Conservation (phyloP, 1,140 invertebrate species). For the Neomicropteryx cornuta region DNA sequence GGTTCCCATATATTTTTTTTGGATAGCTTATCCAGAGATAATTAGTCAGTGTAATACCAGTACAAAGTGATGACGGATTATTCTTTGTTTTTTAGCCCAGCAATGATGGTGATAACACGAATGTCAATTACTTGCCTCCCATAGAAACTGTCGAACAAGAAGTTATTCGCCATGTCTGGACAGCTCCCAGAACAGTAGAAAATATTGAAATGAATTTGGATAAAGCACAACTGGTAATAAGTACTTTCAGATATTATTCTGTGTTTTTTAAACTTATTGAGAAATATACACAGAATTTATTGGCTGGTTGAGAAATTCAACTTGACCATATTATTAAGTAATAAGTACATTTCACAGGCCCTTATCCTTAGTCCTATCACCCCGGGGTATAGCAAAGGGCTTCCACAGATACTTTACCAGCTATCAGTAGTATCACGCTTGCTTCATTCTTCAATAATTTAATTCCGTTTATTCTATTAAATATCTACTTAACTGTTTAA, state of each 20-base stretch:
- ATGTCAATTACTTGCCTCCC: conserved; percentile 23
- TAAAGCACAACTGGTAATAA: conserved; percentile 29
- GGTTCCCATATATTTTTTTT: conserved; percentile 8
- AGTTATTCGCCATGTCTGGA: conserved; percentile 32
- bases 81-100: not conserved
- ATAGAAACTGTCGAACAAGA: conserved; percentile 32
- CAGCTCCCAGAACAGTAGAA: conserved; percentile 21
- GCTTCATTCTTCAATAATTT: too few species aligned
- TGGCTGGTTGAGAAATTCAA: not conserved
- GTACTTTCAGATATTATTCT: not conserved
- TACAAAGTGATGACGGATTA: not conserved
- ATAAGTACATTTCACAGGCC: not conserved
- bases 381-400: too few species aligned
- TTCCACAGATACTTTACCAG: too few species aligned
- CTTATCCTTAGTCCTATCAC: not conserved
- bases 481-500: not conserved
- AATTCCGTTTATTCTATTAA: too few species aligned
- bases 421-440: too few species aligned
- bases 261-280: conserved; percentile 2
- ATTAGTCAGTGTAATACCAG: not conserved
- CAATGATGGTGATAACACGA: conserved; percentile 2
- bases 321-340: not conserved
- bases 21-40: conserved; percentile 12
- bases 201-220: conserved; percentile 35
- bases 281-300: not conserved